Conservation (phyloP, 2,888 invertebrate genomes). For the Callyntrura guangdongensis region DNA sequence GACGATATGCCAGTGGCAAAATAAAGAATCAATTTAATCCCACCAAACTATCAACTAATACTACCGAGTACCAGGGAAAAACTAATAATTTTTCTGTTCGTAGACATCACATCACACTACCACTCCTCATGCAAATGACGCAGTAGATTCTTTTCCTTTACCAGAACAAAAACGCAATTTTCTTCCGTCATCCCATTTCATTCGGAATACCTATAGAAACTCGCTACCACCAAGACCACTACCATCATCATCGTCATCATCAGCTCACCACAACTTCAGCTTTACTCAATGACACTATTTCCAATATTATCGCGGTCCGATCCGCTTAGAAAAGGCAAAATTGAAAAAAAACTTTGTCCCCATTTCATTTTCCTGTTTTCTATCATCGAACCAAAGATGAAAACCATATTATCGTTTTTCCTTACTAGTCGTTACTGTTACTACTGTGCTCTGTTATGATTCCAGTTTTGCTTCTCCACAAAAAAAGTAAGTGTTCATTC, state of each 20-base stretch:
- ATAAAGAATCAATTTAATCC: conserved; percentile 30
- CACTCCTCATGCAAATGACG: conserved; percentile 39
- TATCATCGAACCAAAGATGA: background rate
- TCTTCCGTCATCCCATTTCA: conserved; percentile 10
- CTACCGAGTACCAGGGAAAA: background rate
- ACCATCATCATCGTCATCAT: background rate
- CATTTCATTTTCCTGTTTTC: conserved; percentile 23
- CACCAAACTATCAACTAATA: background rate
- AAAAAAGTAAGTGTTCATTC: background rate
- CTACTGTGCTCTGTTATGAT: background rate
- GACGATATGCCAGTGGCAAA: conserved; percentile 1
- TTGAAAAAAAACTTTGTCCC: background rate
- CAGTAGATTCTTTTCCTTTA: background rate
- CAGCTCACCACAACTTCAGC: background rate
- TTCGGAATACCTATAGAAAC: background rate
- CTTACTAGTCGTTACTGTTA: background rate
- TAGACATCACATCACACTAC: background rate
- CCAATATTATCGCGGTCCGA: background rate
- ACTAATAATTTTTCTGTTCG: conserved; percentile 29
- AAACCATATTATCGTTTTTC: background rate
- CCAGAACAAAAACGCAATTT: background rate
- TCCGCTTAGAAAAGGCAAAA: background rate
- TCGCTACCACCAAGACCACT: too few species aligned
- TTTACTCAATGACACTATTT: conserved; percentile 28
- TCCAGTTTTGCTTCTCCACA: background rate